phyloP scores from a whole-genome alignment of 2,797 vertebrate species.

The Pipistrellus nathusii region DNA sequence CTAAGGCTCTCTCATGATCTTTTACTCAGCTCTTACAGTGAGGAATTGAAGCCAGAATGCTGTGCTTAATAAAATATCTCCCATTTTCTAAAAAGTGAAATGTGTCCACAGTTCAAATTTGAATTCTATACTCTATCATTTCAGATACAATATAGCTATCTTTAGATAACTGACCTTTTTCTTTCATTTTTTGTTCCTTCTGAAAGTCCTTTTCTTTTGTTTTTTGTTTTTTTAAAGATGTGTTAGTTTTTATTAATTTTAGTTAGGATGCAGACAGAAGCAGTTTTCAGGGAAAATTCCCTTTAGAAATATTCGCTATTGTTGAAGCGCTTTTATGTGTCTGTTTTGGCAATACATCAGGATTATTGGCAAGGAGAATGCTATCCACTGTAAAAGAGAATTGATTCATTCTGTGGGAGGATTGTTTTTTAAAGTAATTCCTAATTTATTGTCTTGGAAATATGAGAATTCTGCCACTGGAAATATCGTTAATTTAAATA shows the following conservation, averaged over 20 bases:
- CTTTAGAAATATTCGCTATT: constrained; percentile 63
- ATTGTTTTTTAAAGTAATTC: constrained; percentile 51
- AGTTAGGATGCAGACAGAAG: constrained; percentile 41
- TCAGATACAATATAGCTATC: not conserved
- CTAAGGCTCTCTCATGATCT: constrained; percentile 39
- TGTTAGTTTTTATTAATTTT: constrained; percentile 52
- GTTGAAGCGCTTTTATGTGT: constrained; percentile 68
- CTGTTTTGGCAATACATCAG: constrained; percentile 60
- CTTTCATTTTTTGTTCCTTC: not conserved
- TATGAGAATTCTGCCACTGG: not conserved
- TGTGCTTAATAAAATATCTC: constrained; percentile 20
- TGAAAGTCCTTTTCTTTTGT: not conserved
- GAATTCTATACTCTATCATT: not conserved
- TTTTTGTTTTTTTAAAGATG: not conserved
- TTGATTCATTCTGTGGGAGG: not conserved
- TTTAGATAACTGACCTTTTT: not conserved
- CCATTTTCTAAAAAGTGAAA: not conserved
- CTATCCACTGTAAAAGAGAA: constrained; percentile 55
- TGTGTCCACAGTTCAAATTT: constrained; percentile 18
- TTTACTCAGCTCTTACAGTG: constrained; percentile 30
- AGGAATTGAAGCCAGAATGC: not conserved
- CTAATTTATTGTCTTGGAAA: constrained; percentile 64
- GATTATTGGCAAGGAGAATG: constrained; percentile 70
- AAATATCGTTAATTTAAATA: constrained; percentile 68
- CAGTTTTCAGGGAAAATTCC: constrained; percentile 43